Percentiles rank a stretch among this genome's conserved stretches.
Evolutionary conservation across 2,113 vertebrate species (phyloP).

Genomic region (Spheniscus mendiculus): DNA sequence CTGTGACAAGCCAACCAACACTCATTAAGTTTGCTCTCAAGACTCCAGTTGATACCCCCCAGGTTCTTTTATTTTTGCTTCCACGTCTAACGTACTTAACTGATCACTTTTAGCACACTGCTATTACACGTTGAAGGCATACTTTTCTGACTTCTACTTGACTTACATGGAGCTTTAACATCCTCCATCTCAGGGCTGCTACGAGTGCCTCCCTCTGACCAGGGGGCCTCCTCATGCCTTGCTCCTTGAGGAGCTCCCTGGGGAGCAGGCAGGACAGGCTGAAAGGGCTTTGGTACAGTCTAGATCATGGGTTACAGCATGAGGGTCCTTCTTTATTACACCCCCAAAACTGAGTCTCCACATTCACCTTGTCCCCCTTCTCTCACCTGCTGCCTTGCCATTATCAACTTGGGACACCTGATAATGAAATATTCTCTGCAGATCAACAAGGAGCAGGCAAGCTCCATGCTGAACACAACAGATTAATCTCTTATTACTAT

Average conservation of each 20-base stretch:
- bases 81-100: not conserved
- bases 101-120: not conserved
- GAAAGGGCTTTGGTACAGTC: not conserved
- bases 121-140: not conserved
- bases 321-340: not conserved
- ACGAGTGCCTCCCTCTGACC: rapidly evolving
- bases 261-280: not conserved
- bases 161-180: not conserved
- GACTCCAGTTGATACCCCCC: not conserved
- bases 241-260: not conserved
- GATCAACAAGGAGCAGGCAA: not conserved
- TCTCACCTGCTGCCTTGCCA: not conserved
- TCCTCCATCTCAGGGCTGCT: not conserved
- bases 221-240: not conserved
- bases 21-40: not conserved
- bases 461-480: not conserved
- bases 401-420: not conserved
- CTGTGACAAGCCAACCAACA: not conserved
- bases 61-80: not conserved
- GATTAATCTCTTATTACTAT: not conserved
- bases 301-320: not conserved
- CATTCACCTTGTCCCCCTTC: not conserved
- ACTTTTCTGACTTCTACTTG: not conserved
- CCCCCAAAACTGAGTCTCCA: not conserved
- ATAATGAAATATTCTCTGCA: not conserved